A percentile compares a stretch with the other conserved stretches of the same genome.
phyloP scores from a whole-genome alignment of 2,888 invertebrate genomes.

The Lypha dubia region DNA sequence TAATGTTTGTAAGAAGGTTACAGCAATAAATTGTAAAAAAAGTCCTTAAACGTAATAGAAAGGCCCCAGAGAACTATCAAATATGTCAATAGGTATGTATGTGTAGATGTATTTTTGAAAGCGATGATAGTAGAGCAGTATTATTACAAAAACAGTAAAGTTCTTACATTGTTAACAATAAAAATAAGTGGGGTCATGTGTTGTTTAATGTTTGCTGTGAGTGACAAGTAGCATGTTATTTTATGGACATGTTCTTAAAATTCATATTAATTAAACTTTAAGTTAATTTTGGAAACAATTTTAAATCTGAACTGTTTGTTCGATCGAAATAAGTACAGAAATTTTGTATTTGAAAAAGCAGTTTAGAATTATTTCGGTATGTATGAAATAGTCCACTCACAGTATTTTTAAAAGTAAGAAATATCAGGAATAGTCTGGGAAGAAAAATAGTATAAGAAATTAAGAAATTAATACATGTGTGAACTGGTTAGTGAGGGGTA shows the following conservation, averaged over 20 bases:
- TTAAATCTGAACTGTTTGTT: too few species aligned
- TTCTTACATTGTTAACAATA: neutral
- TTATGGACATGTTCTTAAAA: neutral
- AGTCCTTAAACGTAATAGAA: constrained; percentile 7
- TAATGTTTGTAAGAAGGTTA: constrained; percentile 53
- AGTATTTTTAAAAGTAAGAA: too few species aligned
- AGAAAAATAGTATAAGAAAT: too few species aligned
- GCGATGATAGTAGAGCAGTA: neutral
- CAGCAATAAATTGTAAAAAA: constrained; percentile 46
- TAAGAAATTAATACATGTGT: too few species aligned
- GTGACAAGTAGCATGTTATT: neutral
- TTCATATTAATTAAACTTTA: neutral
- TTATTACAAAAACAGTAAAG: neutral
- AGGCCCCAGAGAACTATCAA: neutral
- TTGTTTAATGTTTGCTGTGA: neutral
- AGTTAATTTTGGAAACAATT: neutral
- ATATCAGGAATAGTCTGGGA: too few species aligned
- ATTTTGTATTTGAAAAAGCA: too few species aligned
- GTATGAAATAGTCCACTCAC: too few species aligned
- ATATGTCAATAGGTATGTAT: neutral
- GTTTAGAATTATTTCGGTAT: too few species aligned
- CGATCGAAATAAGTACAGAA: too few species aligned
- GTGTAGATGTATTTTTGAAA: neutral
- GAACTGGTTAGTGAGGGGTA: too few species aligned
- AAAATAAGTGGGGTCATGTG: neutral